phyloP scores from a whole-genome alignment of 2,113 vertebrate species.

The Oncorhynchus kisutch region DNA sequence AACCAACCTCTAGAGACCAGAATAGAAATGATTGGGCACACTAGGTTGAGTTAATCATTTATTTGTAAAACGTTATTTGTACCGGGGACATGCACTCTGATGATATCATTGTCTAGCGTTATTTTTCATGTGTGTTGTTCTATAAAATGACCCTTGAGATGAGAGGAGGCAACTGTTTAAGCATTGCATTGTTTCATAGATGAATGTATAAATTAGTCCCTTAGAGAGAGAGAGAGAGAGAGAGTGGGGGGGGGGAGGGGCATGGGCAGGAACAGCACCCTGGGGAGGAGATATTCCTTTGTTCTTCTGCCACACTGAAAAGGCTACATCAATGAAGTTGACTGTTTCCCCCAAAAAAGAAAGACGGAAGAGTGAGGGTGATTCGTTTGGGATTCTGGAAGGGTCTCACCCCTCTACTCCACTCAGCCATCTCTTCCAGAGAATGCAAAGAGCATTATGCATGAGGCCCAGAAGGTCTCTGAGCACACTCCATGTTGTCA shows the following conservation, averaged over 20 bases:
- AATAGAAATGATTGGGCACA: slow-evolving; percentile 14
- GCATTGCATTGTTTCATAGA: too few species aligned
- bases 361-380: slow-evolving; percentile 29
- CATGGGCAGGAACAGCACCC: slow-evolving; percentile 2
- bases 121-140: neutral
- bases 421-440: slow-evolving; percentile 62
- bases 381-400: slow-evolving; percentile 50
- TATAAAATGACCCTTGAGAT: slow-evolving; percentile 1
- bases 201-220: neutral
- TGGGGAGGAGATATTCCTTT: slow-evolving; percentile 51
- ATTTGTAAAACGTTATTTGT: neutral
- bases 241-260: neutral
- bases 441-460: slow-evolving; percentile 81
- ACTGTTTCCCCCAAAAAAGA: slow-evolving; percentile 51
- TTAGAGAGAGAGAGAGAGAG: too few species aligned
- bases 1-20: too few species aligned
- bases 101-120: slow-evolving; percentile 1
- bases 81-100: neutral
- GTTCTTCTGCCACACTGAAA: slow-evolving; percentile 65
- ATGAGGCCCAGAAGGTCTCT: slow-evolving; percentile 78
- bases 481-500: slow-evolving; percentile 33
- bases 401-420: slow-evolving; percentile 53
- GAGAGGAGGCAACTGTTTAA: neutral
- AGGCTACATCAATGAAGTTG: slow-evolving; percentile 61
- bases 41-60: neutral